These are phyloP conservation scores for Drosophila equinoxialis DNA, from an alignment of 1,140 invertebrate species.

Conservation along the genomic window DNA sequence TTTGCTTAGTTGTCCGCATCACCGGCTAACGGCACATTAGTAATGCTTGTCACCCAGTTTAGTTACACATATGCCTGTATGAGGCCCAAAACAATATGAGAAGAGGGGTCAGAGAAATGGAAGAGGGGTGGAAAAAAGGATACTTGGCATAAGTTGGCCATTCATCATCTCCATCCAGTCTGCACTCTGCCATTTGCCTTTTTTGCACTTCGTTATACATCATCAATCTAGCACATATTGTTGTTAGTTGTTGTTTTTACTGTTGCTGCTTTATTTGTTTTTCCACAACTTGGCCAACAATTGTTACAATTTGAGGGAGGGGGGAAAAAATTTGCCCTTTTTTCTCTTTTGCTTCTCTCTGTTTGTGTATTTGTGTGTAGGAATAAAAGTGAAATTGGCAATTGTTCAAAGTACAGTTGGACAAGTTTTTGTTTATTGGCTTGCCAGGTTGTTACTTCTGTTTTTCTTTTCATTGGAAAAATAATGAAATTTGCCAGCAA, in stretches of 20 bases:
- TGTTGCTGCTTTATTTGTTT: slow-evolving; percentile 32
- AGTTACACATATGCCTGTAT: slow-evolving; percentile 22
- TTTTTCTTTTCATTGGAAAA: slow-evolving; percentile 25
- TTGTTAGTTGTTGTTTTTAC: slow-evolving; percentile 39
- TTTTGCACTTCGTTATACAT: slow-evolving; percentile 54
- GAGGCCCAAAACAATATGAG: slow-evolving; percentile 29
- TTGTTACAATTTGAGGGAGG: slow-evolving; percentile 50
- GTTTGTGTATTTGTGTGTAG: slow-evolving; percentile 30
- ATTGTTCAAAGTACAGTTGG: slow-evolving; percentile 69
- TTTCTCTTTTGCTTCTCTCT: not conserved
- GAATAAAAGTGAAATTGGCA: slow-evolving; percentile 56
- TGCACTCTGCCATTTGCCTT: slow-evolving; percentile 48
- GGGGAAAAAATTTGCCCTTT: slow-evolving; percentile 28
- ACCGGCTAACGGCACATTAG: slow-evolving; percentile 40
- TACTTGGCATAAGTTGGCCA: slow-evolving; percentile 45
- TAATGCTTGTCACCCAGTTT: slow-evolving; percentile 46
- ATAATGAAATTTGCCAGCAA: slow-evolving; percentile 63
- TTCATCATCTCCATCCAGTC: slow-evolving; percentile 60
- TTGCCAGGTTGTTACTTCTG: slow-evolving; percentile 35
- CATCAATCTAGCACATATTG: slow-evolving; percentile 60
- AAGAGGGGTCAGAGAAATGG: too few species aligned
- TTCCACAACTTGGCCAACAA: slow-evolving; percentile 30
- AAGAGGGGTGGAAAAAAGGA: not conserved
- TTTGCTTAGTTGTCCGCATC: slow-evolving; percentile 9
- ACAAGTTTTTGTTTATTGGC: slow-evolving; percentile 47